These are phyloP conservation scores for Oreotrochilus melanogaster DNA, from an alignment of 2,113 vertebrate species.

Conservation along the genomic window DNA sequence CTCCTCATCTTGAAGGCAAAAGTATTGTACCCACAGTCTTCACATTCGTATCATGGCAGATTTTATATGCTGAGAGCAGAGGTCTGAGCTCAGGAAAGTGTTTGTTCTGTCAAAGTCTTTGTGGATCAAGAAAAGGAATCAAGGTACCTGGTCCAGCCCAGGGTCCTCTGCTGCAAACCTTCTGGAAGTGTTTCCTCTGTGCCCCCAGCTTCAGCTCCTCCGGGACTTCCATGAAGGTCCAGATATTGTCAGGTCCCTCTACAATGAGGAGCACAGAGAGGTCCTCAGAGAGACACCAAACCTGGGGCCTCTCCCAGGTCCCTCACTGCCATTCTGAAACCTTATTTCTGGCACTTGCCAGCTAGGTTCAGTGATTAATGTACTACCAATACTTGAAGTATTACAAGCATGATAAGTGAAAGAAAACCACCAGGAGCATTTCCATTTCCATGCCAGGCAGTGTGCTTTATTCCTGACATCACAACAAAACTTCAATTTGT, in stretches of 20 bases:
- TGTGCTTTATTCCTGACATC: not conserved
- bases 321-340: not conserved
- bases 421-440: rapidly evolving
- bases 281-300: not conserved
- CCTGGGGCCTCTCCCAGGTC: not conserved
- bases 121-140: rapidly evolving
- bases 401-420: rapidly evolving
- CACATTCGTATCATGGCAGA: rapidly evolving
- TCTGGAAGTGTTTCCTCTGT: not conserved
- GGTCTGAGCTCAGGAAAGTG: not conserved
- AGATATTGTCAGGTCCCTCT: not conserved
- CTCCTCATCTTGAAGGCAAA: not conserved
- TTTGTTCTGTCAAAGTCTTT: rapidly evolving
- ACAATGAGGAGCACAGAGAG: not conserved
- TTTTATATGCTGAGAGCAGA: not conserved
- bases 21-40: rapidly evolving
- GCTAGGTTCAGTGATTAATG: not conserved
- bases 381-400: rapidly evolving
- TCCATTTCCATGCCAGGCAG: rapidly evolving
- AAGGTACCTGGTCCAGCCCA: rapidly evolving
- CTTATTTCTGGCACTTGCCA: not conserved
- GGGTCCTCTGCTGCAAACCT: not conserved
- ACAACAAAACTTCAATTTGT: not conserved
- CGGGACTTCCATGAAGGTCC: rapidly evolving
- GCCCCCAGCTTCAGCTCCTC: not conserved